These are phyloP conservation scores for Dicyrtoma fusca DNA, from an alignment of 2,888 invertebrate genomes.

Conservation along the genomic window DNA sequence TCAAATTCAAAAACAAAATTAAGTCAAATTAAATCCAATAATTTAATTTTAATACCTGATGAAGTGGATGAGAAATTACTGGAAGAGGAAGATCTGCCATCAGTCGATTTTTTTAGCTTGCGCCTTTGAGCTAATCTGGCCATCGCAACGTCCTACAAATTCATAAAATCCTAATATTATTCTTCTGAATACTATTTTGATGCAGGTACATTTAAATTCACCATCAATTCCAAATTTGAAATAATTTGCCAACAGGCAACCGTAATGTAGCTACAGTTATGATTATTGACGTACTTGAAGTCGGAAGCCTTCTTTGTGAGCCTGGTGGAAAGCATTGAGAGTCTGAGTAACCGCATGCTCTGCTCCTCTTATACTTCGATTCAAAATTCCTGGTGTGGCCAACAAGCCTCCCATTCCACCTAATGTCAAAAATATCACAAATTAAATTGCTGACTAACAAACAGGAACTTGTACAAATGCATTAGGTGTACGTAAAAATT, in stretches of 20 bases:
- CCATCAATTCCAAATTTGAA: too few relatives aligned
- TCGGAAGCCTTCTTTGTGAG: conserved; percentile 73
- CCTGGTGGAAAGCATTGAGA: conserved; percentile 71
- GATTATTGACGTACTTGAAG: conserved; percentile 61
- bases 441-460: too few relatives aligned
- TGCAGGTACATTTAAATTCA: too few relatives aligned
- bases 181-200: background rate
- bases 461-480: too few relatives aligned
- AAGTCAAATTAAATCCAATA: background rate
- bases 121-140: conserved; percentile 73
- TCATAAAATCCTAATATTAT: conserved; percentile 8
- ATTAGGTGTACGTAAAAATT: background rate
- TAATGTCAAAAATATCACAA: conserved; percentile 23
- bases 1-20: conserved; percentile 6
- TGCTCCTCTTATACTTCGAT: conserved; percentile 60
- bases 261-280: background rate
- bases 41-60: conserved; percentile 13
- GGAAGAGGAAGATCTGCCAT: conserved; percentile 61
- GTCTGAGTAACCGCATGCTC: conserved; percentile 67
- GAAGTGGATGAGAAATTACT: conserved; percentile 61
- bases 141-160: conserved; percentile 68
- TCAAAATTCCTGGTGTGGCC: conserved; percentile 68
- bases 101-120: conserved; percentile 64
- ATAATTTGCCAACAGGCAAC: too few relatives aligned
- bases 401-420: conserved; percentile 57